phyloP scores from a whole-genome alignment of 2,113 vertebrate genomes.

The Nymphicus hollandicus region DNA sequence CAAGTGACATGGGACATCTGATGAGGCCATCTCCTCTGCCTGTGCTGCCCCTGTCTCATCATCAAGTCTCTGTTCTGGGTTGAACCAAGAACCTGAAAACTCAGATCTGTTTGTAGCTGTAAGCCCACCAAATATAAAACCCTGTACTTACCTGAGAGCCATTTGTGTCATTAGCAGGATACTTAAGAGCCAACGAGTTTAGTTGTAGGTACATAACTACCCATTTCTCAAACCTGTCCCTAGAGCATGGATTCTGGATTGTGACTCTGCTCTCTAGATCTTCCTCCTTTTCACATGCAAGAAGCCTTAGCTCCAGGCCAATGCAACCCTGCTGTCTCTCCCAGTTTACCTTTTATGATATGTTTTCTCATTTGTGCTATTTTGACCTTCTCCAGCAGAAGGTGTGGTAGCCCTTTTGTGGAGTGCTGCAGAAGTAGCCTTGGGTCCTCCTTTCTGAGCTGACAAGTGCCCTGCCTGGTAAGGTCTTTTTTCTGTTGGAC shows the following conservation, averaged over 20 bases:
- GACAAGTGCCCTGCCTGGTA: neutral
- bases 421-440: neutral
- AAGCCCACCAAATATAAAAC: neutral
- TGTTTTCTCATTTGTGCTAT: neutral
- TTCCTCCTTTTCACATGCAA: neutral
- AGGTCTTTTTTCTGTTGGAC: neutral
- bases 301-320: neutral
- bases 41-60: neutral
- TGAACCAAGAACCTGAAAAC: neutral
- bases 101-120: neutral
- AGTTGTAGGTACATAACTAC: neutral
- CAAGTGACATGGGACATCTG: too few species aligned
- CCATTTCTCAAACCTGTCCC: neutral
- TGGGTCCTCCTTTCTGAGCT: neutral
- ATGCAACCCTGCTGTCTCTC: neutral
- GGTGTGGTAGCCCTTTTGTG: constrained; percentile 30
- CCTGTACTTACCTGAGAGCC: neutral
- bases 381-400: constrained; percentile 60
- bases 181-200: neutral
- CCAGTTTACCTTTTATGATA: neutral
- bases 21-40: neutral
- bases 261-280: neutral
- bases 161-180: neutral
- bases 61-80: neutral
- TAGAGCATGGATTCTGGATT: neutral